Conservation (phyloP, 53 echinoderm and acorn worm species). For the Patiria pectinifera region DNA sequence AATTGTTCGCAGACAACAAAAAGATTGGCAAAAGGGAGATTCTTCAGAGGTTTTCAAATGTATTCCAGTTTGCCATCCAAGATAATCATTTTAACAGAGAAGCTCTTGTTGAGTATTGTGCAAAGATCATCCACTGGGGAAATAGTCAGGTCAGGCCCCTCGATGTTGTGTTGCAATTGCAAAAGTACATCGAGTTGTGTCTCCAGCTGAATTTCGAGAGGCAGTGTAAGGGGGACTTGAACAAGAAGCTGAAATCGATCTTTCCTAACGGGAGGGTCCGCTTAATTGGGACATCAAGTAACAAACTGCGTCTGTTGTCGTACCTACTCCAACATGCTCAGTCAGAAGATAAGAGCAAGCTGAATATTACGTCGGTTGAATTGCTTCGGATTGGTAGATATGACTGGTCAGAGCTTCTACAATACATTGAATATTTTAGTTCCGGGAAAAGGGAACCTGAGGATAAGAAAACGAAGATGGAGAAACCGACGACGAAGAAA, state of each 20-base stretch:
- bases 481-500: neutral
- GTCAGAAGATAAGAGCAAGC: neutral
- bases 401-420: slow-evolving; percentile 2
- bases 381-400: slow-evolving; percentile 3
- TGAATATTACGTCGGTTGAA: neutral
- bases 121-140: neutral
- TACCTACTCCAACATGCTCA: neutral
- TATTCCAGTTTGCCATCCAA: neutral
- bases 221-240: neutral
- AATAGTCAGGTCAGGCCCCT: neutral
- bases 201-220: neutral
- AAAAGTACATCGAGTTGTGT: neutral
- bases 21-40: neutral
- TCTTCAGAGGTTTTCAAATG: neutral
- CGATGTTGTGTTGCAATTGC: neutral
- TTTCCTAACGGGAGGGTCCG: neutral
- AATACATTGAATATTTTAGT: neutral
- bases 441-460: neutral
- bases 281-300: neutral
- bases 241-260: neutral
- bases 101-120: neutral
- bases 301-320: slow-evolving; percentile 1
- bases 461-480: no score
- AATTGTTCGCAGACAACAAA: neutral
- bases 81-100: no score